These are phyloP conservation scores for Subacronicta megacephala DNA, from an alignment of 2,888 invertebrate genomes.

Conservation along the genomic window DNA sequence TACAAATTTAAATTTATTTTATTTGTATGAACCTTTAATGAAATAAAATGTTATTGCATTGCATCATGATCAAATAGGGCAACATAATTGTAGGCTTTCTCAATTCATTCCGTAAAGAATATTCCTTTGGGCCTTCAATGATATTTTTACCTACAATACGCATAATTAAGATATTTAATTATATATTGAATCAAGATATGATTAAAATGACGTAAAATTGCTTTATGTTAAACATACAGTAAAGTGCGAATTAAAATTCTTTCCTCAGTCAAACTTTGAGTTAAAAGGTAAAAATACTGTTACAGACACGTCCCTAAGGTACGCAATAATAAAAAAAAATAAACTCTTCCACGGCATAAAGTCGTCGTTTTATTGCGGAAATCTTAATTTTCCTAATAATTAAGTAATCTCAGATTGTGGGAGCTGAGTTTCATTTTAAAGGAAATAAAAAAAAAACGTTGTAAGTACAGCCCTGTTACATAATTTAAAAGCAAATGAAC, in stretches of 20 bases:
- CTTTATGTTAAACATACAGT: slow-evolving; percentile 8
- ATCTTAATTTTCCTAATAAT: slow-evolving; percentile 63
- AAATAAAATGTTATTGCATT: too few species aligned
- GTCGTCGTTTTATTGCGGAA: slow-evolving; percentile 47
- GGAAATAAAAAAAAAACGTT: slow-evolving; percentile 36
- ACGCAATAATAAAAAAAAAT: slow-evolving; percentile 35
- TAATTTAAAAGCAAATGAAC: slow-evolving; percentile 47
- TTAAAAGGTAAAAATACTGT: slow-evolving; percentile 22
- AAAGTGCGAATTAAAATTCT: slow-evolving; percentile 13
- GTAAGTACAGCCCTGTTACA: slow-evolving; percentile 32
- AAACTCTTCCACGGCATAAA: slow-evolving; percentile 44
- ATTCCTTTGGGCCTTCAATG: too few species aligned
- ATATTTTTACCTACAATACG: too few species aligned
- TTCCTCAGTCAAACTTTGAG: slow-evolving; percentile 22
- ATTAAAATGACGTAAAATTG: slow-evolving; percentile 1
- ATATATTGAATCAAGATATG: too few species aligned
- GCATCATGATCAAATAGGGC: too few species aligned
- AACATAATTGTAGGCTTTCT: too few species aligned
- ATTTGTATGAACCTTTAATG: too few species aligned
- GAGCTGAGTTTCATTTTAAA: slow-evolving; percentile 37
- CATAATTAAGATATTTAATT: too few species aligned
- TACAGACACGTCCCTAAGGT: slow-evolving; percentile 22
- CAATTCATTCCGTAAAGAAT: too few species aligned
- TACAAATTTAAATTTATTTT: too few species aligned
- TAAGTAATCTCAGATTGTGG: slow-evolving; percentile 58